phyloP scores from a whole-genome alignment of 2,113 vertebrate species.

The Otus sunia region DNA sequence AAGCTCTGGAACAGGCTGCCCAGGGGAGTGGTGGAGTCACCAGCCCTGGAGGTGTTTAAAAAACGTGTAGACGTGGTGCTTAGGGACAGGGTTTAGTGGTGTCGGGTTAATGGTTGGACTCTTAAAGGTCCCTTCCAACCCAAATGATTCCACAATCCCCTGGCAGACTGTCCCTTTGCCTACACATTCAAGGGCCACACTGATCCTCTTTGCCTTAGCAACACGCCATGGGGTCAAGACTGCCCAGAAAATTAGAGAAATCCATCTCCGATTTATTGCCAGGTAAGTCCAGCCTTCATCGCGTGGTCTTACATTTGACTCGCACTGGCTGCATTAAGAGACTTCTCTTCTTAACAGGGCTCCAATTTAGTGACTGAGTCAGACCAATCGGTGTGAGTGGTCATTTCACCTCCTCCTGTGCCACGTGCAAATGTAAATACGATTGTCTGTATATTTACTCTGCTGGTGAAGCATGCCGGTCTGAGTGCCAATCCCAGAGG shows the following conservation, averaged over 20 bases:
- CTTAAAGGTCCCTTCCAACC: not conserved
- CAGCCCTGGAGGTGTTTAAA: not conserved
- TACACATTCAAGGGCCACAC: not conserved
- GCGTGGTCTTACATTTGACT: not conserved
- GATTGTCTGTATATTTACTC: not conserved
- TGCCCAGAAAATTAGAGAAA: not conserved
- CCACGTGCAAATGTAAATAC: fast-evolving
- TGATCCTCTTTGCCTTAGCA: not conserved
- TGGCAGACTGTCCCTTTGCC: not conserved
- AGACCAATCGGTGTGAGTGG: not conserved
- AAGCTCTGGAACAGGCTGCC: not conserved
- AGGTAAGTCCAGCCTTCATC: no score
- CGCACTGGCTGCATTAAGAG: not conserved
- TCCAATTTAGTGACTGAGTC: not conserved
- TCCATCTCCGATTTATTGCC: not conserved
- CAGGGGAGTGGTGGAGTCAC: not conserved
- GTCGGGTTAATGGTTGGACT: no score
- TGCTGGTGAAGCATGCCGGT: not conserved
- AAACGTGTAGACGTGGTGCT: fast-evolving
- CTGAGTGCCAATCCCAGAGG: not conserved
- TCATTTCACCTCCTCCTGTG: not conserved
- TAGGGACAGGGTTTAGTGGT: fast-evolving
- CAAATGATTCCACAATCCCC: not conserved
- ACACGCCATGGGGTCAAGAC: no score
- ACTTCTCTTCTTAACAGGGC: no score